phyloP scores from a whole-genome alignment of 2,888 invertebrate species.

The Tyria jacobaeae region DNA sequence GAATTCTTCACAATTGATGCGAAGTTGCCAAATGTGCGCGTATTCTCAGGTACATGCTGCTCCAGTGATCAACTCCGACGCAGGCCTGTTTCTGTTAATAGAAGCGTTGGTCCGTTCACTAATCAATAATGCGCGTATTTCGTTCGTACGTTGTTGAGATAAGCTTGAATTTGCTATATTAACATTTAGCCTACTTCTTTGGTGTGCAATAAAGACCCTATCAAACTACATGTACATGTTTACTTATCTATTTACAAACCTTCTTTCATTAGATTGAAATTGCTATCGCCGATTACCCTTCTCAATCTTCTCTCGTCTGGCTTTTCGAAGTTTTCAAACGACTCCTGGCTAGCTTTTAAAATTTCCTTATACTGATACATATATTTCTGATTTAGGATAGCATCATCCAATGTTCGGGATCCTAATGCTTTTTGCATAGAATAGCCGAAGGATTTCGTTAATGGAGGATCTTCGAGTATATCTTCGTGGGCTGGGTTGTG shows the following conservation, averaged over 20 bases:
- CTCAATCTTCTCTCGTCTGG: constrained; percentile 52
- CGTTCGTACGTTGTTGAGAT: too few relatives aligned
- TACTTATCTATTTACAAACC: constrained; percentile 50
- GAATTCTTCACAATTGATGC: too few relatives aligned
- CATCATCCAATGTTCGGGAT: constrained; percentile 48
- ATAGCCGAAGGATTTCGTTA: constrained; percentile 63
- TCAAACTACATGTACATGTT: too few relatives aligned
- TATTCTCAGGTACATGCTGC: too few relatives aligned
- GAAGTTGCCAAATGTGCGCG: too few relatives aligned
- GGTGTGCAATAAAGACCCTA: too few relatives aligned
- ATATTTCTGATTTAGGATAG: constrained; percentile 54
- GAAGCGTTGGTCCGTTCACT: too few relatives aligned
- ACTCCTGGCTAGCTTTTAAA: constrained; percentile 61
- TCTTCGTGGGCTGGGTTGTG: constrained; percentile 17
- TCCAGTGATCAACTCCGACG: too few relatives aligned
- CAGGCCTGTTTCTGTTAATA: too few relatives aligned
- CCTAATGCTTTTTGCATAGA: constrained; percentile 46
- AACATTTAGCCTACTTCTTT: too few relatives aligned
- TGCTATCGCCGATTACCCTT: constrained; percentile 52
- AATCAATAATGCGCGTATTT: too few relatives aligned
- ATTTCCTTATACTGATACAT: constrained; percentile 66
- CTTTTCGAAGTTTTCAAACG: constrained; percentile 52
- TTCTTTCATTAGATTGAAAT: constrained; percentile 52
- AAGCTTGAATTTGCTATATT: too few relatives aligned
- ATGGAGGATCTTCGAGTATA: constrained; percentile 47